phyloP scores from a whole-genome alignment of 2,113 vertebrate species.

The Micronisus gabar region DNA sequence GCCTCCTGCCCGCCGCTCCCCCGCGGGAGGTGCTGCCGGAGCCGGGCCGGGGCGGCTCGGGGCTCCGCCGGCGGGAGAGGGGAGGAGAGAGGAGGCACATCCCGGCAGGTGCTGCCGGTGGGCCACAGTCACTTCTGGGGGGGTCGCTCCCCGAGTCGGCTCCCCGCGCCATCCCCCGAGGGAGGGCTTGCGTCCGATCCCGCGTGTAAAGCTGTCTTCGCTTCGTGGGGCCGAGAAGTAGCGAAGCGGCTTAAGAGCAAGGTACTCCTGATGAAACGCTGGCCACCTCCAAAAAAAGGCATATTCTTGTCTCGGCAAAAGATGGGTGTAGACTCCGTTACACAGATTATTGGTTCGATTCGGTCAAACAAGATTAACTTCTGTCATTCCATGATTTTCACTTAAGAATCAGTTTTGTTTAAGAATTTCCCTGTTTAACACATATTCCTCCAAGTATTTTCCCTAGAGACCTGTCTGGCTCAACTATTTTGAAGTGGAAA shows the following conservation, averaged over 20 bases:
- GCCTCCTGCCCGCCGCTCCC: background rate
- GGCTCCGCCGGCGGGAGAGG: too few species aligned
- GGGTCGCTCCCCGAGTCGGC: background rate
- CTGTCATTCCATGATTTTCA: accelerated
- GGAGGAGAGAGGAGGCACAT: accelerated
- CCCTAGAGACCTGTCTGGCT: background rate
- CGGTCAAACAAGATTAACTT: background rate
- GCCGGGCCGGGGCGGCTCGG: background rate
- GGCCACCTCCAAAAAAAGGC: too few species aligned
- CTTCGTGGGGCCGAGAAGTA: accelerated
- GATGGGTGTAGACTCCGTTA: accelerated
- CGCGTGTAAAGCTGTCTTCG: background rate
- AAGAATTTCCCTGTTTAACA: background rate
- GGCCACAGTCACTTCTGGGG: accelerated
- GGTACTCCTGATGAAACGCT: accelerated
- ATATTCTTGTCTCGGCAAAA: background rate
- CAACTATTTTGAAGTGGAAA: background rate
- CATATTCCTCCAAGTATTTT: background rate
- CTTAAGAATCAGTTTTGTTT: background rate
- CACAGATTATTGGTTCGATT: too few species aligned
- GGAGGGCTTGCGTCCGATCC: accelerated
- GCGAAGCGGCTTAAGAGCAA: background rate
- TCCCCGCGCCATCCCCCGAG: background rate
- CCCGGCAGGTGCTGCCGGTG: background rate
- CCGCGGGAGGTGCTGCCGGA: background rate